These are phyloP conservation scores for Trachemys scripta DNA, from an alignment of 2,113 vertebrate genomes.

Conservation along the genomic window DNA sequence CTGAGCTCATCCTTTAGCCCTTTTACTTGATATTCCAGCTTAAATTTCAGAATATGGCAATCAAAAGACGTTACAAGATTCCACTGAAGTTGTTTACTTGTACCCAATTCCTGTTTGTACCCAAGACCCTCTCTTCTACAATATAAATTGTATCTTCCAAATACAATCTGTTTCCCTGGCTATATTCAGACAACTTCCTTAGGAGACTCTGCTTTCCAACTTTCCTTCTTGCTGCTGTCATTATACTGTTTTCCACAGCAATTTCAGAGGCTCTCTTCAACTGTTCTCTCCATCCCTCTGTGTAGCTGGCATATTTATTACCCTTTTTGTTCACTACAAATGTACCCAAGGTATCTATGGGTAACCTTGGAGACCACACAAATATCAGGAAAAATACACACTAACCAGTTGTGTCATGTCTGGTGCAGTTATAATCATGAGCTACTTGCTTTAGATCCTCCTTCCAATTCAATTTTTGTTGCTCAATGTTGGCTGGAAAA, in stretches of 20 bases:
- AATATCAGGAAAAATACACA: background rate
- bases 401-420: background rate
- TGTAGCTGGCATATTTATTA: background rate
- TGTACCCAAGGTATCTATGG: background rate
- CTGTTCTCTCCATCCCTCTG: background rate
- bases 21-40: constrained; percentile 27
- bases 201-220: constrained; percentile 41
- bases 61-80: constrained; percentile 45
- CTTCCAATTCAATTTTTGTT: background rate
- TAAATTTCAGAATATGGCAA: constrained; percentile 1
- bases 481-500: background rate
- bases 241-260: background rate
- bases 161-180: constrained; percentile 49
- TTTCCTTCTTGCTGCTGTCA: constrained; percentile 1
- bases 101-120: constrained; percentile 9
- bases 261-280: constrained; percentile 22
- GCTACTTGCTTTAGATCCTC: background rate
- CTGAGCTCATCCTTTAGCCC: constrained; percentile 5
- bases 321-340: background rate
- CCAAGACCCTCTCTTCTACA: constrained; percentile 45
- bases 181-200: constrained; percentile 51
- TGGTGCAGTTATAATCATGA: background rate
- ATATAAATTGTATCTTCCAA: constrained; percentile 38
- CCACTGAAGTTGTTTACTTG: background rate
- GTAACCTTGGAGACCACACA: background rate